Evolutionary conservation across 2,113 vertebrate genomes (phyloP).

Genomic region (Cardinalis cardinalis): DNA sequence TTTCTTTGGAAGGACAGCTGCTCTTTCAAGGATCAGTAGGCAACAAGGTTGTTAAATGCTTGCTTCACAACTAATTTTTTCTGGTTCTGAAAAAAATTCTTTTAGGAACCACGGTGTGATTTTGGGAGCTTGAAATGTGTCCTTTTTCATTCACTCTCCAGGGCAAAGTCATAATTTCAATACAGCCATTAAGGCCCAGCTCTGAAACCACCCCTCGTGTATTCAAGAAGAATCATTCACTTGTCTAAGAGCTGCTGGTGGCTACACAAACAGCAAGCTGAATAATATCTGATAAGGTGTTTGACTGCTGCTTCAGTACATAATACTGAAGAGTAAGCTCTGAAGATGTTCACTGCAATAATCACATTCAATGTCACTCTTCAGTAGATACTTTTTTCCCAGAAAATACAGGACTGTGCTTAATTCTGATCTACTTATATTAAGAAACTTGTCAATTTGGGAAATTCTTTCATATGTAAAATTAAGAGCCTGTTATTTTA

Average conservation of each 20-base stretch:
- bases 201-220: neutral
- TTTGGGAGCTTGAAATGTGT: neutral
- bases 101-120: neutral
- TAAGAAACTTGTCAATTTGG: neutral
- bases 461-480: fast-evolving
- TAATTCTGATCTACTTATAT: neutral
- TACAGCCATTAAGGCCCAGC: neutral
- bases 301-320: fast-evolving
- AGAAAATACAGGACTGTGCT: neutral
- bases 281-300: neutral
- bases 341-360: neutral
- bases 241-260: neutral
- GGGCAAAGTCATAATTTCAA: neutral
- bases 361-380: neutral
- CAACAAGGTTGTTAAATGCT: neutral
- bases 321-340: neutral
- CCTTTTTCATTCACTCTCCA: neutral
- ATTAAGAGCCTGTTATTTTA: neutral
- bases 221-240: neutral
- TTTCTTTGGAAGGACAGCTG: neutral
- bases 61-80: neutral
- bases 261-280: neutral
- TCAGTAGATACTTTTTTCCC: neutral
- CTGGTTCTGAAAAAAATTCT: neutral
- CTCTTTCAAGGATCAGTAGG: neutral